Base-by-base conservation (phyloP, 2,113 vertebrate genomes). In the Nematolebias whitei region DNA sequence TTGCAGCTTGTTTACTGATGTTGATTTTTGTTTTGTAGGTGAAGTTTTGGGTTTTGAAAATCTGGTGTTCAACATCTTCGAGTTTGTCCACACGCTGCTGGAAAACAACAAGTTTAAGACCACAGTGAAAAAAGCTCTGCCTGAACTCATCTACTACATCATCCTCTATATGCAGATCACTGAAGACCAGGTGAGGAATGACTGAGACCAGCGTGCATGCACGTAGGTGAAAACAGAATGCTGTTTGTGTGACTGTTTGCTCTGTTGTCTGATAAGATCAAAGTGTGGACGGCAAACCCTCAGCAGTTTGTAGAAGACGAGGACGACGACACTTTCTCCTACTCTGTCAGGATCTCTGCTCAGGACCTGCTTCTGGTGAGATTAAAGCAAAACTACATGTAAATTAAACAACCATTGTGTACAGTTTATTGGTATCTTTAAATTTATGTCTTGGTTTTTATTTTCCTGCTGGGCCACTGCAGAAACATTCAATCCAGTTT, bases 121-220 rank as follows among this genome's bases (percentile, higher is more conserved):
- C 90, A 98, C 98, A 0, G 96, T 99, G 85, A 96, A 94, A 89
- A 99, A 98, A 71, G 96, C 98, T 12, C 90, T 99, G 71, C 97
- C 98, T 2, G 98, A 99, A 51, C 92, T 99, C 71, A 96, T 98
- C 71, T 99, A 99, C 87, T 99, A 99, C 88, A 86, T 99, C 87
- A 97, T 98, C 74, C 92, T 99, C 18, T 99, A 99, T 85, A 98
- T 99, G 97, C 98, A 99, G 85, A 99, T 99, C 91, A 99, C 98
- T 0, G 98, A 99, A 78, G 97, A 99, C 71, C 93, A 93, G 93
- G 93, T 93, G 76, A 63, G 82, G 3, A 63, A 44, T 0, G 2
- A n/a, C 45, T 58, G 53, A 5, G 0, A 10, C 5, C 4, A 19
- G 26, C 26, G 3, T n/a, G 6, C 12, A 0, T 54, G 18, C 5